Conservation (phyloP, 2,888 invertebrate genomes). For the Pinctada fucata region DNA sequence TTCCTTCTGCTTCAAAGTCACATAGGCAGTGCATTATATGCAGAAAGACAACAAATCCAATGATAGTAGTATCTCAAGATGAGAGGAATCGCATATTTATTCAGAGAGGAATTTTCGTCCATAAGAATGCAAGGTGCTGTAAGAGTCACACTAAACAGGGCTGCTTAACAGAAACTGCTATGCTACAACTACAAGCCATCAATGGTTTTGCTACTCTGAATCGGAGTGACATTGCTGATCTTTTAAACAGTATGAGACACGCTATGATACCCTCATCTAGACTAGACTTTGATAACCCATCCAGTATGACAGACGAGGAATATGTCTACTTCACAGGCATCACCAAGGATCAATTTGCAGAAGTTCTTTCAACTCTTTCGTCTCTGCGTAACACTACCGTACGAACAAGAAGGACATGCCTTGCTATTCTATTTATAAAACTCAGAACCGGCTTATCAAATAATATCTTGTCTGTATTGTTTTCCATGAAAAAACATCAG, state of each 20-base stretch:
- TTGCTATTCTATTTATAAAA: constrained; percentile 11
- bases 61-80: neutral
- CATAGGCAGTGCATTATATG: neutral
- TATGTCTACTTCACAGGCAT: constrained; percentile 10
- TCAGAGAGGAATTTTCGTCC: neutral
- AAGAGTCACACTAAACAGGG: neutral
- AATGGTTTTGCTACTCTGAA: neutral
- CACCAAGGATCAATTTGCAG: constrained; percentile 7
- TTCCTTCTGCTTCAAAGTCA: neutral
- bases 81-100: neutral
- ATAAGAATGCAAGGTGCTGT: constrained; percentile 3
- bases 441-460: constrained; percentile 17
- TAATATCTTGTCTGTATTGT: neutral
- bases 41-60: neutral
- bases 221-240: neutral
- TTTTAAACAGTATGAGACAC: neutral
- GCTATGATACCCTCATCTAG: neutral
- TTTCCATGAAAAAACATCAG: neutral
- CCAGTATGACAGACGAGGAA: constrained; percentile 3
- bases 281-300: constrained; percentile 16
- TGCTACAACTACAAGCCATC: constrained; percentile 2
- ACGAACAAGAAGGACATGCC: constrained; percentile 6
- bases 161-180: neutral
- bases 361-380: neutral
- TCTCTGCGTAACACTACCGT: constrained; percentile 3